Conservation (phyloP, 1,140 invertebrate species). For the Heliconius hermathena region DNA sequence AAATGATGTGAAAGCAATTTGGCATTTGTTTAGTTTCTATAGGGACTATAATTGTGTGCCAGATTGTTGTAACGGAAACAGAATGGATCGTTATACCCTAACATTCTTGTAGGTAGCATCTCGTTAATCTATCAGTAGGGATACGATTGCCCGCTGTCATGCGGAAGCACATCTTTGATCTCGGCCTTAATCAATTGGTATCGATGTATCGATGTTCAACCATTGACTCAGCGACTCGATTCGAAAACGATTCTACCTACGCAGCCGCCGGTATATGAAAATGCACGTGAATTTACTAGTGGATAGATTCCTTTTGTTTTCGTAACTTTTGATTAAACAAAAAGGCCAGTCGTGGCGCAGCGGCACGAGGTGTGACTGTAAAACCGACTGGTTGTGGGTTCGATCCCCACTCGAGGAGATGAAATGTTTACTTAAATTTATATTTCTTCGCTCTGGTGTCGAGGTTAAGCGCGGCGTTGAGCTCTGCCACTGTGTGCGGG, state of each 20-base stretch:
- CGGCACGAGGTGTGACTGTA: too few species aligned
- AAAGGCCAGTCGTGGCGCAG: too few species aligned
- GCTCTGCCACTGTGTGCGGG: too few species aligned
- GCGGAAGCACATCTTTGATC: conserved; percentile 74
- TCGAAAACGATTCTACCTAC: conserved; percentile 56
- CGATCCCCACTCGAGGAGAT: too few species aligned
- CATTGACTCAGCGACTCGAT: conserved; percentile 55
- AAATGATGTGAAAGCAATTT: not conserved
- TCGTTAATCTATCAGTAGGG: conserved; percentile 66
- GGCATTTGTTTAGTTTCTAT: not conserved
- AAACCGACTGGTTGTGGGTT: too few species aligned
- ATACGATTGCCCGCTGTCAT: conserved; percentile 56
- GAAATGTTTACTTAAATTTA: too few species aligned
- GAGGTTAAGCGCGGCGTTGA: too few species aligned
- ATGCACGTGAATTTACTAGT: not conserved
- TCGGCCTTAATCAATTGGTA: conserved; percentile 65
- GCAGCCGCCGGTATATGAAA: conserved; percentile 51
- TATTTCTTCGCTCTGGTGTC: too few species aligned
- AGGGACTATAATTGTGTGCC: not conserved
- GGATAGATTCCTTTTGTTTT: not conserved
- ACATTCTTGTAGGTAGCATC: conserved; percentile 38
- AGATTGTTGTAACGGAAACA: conserved; percentile 5
- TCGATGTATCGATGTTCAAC: conserved; percentile 54
- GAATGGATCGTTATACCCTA: conserved; percentile 16
- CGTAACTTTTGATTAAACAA: not conserved